Evolutionary conservation across 1,140 invertebrate genomes (phyloP).

Genomic region (Zaprionus taronus): DNA sequence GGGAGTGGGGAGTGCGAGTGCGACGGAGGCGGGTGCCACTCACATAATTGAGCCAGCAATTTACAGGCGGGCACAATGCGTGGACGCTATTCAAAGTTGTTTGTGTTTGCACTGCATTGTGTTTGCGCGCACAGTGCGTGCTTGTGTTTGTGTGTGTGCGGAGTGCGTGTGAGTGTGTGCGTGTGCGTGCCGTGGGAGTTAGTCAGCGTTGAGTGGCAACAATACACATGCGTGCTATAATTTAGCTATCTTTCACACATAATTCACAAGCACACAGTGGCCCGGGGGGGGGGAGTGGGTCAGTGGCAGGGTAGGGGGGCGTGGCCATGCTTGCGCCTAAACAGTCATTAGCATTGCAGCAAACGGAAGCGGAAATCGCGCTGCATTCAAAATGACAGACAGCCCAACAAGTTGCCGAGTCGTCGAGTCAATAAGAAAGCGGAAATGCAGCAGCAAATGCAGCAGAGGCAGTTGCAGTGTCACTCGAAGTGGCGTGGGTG

Average conservation of each 20-base stretch:
- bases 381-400: conserved; percentile 61
- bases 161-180: not conserved
- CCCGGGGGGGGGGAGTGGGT: not conserved
- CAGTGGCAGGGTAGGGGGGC: not conserved
- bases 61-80: conserved; percentile 56
- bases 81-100: conserved; percentile 54
- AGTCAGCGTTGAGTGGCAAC: conserved; percentile 56
- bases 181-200: not conserved
- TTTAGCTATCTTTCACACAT: conserved; percentile 67
- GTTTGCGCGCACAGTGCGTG: not conserved
- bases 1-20: not conserved
- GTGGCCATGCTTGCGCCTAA: not conserved
- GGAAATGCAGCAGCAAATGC: conserved; percentile 17
- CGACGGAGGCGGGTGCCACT: conserved; percentile 19
- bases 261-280: conserved; percentile 43
- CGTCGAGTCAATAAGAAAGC: conserved; percentile 34
- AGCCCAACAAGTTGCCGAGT: conserved; percentile 50
- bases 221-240: conserved; percentile 63
- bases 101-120: conserved; percentile 37
- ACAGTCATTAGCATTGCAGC: conserved; percentile 50
- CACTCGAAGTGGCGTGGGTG: not conserved
- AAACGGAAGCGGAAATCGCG: conserved; percentile 63
- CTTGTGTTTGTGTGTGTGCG: not conserved
- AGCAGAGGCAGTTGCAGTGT: not conserved
- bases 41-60: conserved; percentile 66